Percentiles rank a stretch among this genome's conserved stretches.
Evolutionary conservation across 2,888 invertebrate species (phyloP).

Genomic region (Diadegma fenestrale): DNA sequence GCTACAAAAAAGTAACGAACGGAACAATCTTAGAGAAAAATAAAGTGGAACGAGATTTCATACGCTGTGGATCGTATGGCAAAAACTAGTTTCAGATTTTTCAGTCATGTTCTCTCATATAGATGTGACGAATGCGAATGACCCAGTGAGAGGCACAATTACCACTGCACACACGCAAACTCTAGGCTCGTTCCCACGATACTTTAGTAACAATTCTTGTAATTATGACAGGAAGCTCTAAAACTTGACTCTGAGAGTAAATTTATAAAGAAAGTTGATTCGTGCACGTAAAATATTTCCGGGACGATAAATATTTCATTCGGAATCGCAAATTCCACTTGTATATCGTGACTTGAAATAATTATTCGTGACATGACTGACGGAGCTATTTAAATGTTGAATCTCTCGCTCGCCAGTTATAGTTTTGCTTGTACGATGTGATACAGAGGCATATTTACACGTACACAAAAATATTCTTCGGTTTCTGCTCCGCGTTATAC

Average conservation of each 20-base stretch:
- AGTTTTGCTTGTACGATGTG: not conserved
- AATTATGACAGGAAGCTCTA: not conserved
- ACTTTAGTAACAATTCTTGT: not conserved
- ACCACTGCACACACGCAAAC: not conserved
- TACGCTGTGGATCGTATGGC: not conserved
- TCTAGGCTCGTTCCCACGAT: not conserved
- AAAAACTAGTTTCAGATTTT: not conserved
- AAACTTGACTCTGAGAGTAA: not conserved
- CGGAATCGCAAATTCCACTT: slow-evolving; percentile 10
- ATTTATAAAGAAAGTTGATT: not conserved
- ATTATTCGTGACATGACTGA: not conserved
- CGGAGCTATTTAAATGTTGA: slow-evolving; percentile 32
- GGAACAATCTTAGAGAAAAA: not conserved
- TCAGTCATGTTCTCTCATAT: not conserved
- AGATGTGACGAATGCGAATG: not conserved
- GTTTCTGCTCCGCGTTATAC: not conserved
- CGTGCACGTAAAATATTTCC: not conserved
- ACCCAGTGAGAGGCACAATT: not conserved
- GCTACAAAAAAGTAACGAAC: not conserved
- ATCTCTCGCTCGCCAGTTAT: not conserved
- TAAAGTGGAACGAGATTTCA: not conserved
- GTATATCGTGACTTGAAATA: not conserved
- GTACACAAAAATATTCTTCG: slow-evolving; percentile 23
- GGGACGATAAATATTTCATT: slow-evolving; percentile 18
- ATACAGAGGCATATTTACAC: not conserved